Base-by-base conservation (phyloP, 2,888 invertebrate species). In the Tortrix viridana region DNA sequence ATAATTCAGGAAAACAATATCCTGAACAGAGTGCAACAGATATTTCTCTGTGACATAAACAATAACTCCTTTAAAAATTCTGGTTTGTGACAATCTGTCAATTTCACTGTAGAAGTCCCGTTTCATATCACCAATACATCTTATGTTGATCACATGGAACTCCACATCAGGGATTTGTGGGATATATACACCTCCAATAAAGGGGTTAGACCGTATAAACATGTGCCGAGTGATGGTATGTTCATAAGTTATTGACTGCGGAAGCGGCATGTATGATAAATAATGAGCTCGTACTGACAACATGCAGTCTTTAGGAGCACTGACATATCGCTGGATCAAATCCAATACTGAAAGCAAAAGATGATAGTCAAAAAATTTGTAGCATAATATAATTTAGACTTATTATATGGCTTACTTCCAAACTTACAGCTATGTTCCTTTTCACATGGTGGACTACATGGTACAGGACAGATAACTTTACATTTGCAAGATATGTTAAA, bases 1-100 rank as follows among this genome's bases (percentile, higher is more conserved):
- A 70, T 86, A 84, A 68, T 86, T 84, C 60, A 91, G 74, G 69
- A 88, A 89, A n/a, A 81, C 76, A 58, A 88, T 84, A 66, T 86
- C 85, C 47, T 88, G 86, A 57, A 84, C 81, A 23, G 84, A 75
- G 68, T 85, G 82, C 43, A 91, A 69, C 4, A 91, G 71, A 58
- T 83, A 90, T 67, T 84, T 88, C 60, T 89, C 89, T n/a, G 89
- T 89, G 1, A 88, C 85, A 80, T 85, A 91, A 9, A 88, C 86
- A 19, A 92, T 63, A 12, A 83, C 75, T 1, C 89, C 92, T 71
- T 90, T 92, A 12, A 92, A 77, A 14, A 82, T 79, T 54, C 75
- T 73, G 26, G 80, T 79, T 65, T 81, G 73, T 5, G 83, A 73
- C 54, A 91, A 63, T 43, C 79, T 72, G 44, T 83, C 74, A 16